Percentiles rank a stretch among this genome's conserved stretches.
phyloP scores from a whole-genome alignment of 2,113 vertebrate genomes.

The Psophia crepitans region DNA sequence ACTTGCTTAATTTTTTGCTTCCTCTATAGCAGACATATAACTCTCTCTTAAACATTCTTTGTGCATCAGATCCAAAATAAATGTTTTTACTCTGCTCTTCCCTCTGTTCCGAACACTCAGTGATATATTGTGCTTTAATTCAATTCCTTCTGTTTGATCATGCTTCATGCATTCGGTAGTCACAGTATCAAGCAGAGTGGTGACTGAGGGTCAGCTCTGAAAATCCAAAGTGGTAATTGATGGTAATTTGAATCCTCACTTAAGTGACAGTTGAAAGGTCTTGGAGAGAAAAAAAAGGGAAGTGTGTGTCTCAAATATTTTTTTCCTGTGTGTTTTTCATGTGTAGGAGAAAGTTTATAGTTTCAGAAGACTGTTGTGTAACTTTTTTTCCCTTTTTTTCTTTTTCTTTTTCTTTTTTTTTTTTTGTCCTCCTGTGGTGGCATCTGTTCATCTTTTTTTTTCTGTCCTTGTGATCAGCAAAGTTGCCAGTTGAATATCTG shows the following conservation, averaged over 20 bases:
- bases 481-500: neutral
- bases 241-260: neutral
- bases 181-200: neutral
- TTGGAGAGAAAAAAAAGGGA: neutral
- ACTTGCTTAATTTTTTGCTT: neutral
- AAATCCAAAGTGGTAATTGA: neutral
- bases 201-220: neutral
- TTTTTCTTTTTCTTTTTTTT: neutral
- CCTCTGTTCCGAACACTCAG: neutral
- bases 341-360: neutral
- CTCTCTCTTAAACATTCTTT: neutral
- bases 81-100: neutral
- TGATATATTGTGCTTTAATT: neutral
- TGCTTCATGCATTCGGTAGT: neutral
- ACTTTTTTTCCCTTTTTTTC: neutral
- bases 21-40: neutral
- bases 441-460: neutral
- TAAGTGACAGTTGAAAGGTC: neutral
- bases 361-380: neutral
- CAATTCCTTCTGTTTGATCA: neutral
- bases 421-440: neutral
- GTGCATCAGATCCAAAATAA: neutral
- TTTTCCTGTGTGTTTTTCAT: neutral
- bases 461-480: neutral
- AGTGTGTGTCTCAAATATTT: neutral